A percentile compares a stretch with the other conserved stretches of the same genome.
Conservation (phyloP, 1,140 invertebrate species). For the Zaprionus nigranus region DNA sequence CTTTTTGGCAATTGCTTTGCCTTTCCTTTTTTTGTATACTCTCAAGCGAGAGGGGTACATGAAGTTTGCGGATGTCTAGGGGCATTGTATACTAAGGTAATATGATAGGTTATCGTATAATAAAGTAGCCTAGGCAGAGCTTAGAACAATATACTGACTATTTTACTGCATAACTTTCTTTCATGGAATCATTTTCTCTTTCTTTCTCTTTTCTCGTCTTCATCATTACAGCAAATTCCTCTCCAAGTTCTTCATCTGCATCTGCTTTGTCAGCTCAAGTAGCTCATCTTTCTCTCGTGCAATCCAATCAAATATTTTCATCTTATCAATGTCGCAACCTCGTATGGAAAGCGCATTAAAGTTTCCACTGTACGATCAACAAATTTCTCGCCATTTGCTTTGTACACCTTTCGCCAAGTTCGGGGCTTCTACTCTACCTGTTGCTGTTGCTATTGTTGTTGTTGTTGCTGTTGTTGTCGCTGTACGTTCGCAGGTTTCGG, state of each 20-base stretch:
- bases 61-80: not conserved
- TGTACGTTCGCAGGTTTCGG: conserved; percentile 39
- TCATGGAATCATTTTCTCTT: not conserved
- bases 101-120: not conserved
- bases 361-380: not conserved
- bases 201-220: not conserved
- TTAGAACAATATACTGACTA: no score
- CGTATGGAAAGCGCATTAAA: conserved; percentile 11
- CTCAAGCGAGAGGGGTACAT: not conserved
- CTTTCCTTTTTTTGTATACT: conserved; percentile 51
- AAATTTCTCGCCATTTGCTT: conserved; percentile 27
- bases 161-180: no score
- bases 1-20: conserved; percentile 53
- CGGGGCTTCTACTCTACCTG: conserved; percentile 22
- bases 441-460: conserved; percentile 29
- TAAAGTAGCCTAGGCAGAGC: not conserved
- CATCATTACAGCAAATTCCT: not conserved
- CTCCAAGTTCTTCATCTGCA: not conserved
- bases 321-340: not conserved
- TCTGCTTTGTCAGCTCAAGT: not conserved
- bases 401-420: conserved; percentile 49
- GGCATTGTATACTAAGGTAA: not conserved
- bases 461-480: conserved; percentile 25
- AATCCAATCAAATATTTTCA: conserved; percentile 6
- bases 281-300: not conserved